These are phyloP conservation scores for Asteroscopus sphinx DNA, from an alignment of 2,888 invertebrate species.

Conservation along the genomic window DNA sequence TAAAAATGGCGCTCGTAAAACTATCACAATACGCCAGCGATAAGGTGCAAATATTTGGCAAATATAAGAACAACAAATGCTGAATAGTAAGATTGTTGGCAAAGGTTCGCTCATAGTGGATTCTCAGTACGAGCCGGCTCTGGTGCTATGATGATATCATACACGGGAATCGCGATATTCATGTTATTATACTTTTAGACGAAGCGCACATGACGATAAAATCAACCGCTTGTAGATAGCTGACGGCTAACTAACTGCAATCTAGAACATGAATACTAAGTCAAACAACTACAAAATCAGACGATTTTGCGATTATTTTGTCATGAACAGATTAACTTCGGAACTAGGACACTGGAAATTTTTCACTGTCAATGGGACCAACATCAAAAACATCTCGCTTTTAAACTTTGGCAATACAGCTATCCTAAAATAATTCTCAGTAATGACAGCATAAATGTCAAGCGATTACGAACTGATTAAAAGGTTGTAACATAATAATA, in stretches of 20 bases:
- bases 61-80: slow-evolving; percentile 82
- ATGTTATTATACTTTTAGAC: slow-evolving; percentile 61
- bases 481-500: slow-evolving; percentile 65
- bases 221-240: slow-evolving; percentile 51
- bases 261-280: slow-evolving; percentile 49
- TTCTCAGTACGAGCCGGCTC: slow-evolving; percentile 58
- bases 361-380: slow-evolving; percentile 44
- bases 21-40: slow-evolving; percentile 75
- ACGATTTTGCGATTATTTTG: slow-evolving; percentile 26
- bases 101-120: slow-evolving; percentile 70
- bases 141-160: slow-evolving; percentile 69
- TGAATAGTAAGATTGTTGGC: slow-evolving; percentile 83
- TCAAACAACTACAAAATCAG: slow-evolving; percentile 39
- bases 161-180: slow-evolving; percentile 61
- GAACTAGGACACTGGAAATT: slow-evolving; percentile 2
- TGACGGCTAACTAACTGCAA: slow-evolving; percentile 33
- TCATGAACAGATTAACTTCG: slow-evolving; percentile 26
- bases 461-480: slow-evolving; percentile 43
- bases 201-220: slow-evolving; percentile 55
- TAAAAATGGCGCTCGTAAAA: slow-evolving; percentile 77
- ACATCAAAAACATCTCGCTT: slow-evolving; percentile 27
- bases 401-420: slow-evolving; percentile 34
- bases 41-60: slow-evolving; percentile 85
- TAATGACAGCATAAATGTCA: slow-evolving; percentile 37
- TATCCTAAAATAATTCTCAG: slow-evolving; percentile 32